These are phyloP conservation scores for Eulemur rufifrons DNA, from an alignment of 2,113 vertebrate species.

Conservation along the genomic window DNA sequence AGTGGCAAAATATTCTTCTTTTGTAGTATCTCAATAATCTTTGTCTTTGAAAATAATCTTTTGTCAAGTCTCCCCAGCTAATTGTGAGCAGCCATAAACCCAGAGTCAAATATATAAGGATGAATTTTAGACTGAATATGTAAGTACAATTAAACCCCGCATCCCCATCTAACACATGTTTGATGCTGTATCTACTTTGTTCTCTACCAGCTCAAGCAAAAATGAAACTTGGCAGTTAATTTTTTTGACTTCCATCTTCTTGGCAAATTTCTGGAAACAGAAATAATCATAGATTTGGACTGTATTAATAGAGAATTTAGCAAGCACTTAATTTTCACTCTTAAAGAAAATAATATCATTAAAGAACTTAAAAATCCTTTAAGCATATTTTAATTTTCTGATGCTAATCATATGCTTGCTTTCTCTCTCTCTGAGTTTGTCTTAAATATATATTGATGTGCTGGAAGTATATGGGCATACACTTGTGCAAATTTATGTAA, in stretches of 20 bases:
- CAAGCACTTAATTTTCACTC: neutral
- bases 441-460: neutral
- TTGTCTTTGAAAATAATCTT: constrained; percentile 68
- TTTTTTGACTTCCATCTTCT: constrained; percentile 1
- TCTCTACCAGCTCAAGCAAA: neutral
- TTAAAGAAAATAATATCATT: neutral
- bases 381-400: neutral
- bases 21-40: constrained; percentile 57
- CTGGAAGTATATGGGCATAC: neutral
- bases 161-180: neutral
- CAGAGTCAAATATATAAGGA: constrained; percentile 1
- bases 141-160: neutral
- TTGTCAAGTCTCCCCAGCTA: constrained; percentile 57
- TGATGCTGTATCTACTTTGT: neutral
- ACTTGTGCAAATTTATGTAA: neutral
- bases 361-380: neutral
- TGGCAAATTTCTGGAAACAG: constrained; percentile 9
- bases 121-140: neutral
- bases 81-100: constrained; percentile 48
- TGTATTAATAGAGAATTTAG: neutral
- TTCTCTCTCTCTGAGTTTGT: neutral
- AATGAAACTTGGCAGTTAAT: constrained; percentile 16
- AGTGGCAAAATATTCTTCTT: constrained; percentile 75
- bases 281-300: neutral
- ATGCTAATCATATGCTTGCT: neutral